Evolutionary conservation across 30 jellyfish, hydroid and myxozoan genomes (phyloP).

Genomic region (Turritopsis dohrnii): DNA sequence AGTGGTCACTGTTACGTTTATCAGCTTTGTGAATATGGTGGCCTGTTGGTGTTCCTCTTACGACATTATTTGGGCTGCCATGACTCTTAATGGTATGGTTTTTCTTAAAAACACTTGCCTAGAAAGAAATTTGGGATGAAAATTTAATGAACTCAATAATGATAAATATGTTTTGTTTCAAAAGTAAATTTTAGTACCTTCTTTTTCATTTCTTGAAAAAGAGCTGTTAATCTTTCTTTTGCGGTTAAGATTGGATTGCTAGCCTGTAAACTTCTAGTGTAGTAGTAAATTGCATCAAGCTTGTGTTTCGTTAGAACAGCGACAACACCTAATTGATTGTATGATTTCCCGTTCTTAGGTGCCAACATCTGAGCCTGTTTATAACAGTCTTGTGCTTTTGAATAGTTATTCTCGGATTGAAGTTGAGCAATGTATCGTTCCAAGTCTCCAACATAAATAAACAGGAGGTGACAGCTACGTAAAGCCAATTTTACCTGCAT

Average conservation of each 20-base stretch:
- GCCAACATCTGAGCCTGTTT: conserved; percentile 69
- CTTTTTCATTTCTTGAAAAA: conserved; percentile 79
- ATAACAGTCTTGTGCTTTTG: conserved; percentile 59
- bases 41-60: not conserved
- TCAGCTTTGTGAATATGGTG: conserved; percentile 9
- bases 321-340: conserved; percentile 86
- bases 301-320: conserved; percentile 75
- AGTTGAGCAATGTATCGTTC: conserved; percentile 81
- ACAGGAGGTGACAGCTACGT: conserved; percentile 80
- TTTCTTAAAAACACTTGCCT: not conserved
- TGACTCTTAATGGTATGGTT: not conserved
- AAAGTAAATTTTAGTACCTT: conserved; percentile 40
- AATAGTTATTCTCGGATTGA: conserved; percentile 50
- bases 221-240: conserved; percentile 78
- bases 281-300: conserved; percentile 90
- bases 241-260: conserved; percentile 90
- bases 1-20: conserved; percentile 35
- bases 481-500: conserved; percentile 69
- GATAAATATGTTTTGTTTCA: not conserved
- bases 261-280: conserved; percentile 78
- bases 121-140: not conserved
- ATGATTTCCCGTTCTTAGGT: conserved; percentile 91
- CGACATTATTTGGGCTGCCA: not conserved
- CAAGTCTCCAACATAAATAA: conserved; percentile 68
- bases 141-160: not conserved